phyloP scores from a whole-genome alignment of 2,888 invertebrate genomes.

The Drepana falcataria region DNA sequence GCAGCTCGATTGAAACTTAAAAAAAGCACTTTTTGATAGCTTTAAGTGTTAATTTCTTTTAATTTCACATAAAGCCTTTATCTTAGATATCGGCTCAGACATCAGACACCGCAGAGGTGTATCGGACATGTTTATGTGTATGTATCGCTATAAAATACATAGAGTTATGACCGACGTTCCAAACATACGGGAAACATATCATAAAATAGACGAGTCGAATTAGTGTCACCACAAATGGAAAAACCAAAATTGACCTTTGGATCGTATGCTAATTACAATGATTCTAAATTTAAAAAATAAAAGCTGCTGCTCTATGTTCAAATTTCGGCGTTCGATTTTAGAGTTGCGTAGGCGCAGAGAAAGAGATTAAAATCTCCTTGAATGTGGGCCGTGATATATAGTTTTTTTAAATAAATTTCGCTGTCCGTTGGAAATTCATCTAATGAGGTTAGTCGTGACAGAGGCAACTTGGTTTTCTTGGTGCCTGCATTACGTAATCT shows the following conservation, averaged over 20 bases:
- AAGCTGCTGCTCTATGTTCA: conserved; percentile 31
- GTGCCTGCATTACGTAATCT: conserved; percentile 26
- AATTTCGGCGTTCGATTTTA: conserved; percentile 60
- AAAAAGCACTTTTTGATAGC: conserved; percentile 7
- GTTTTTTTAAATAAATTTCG: conserved; percentile 56
- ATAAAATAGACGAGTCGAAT: conserved; percentile 61
- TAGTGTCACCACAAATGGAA: conserved; percentile 59
- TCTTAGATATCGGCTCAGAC: conserved; percentile 33
- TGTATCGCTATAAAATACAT: conserved; percentile 52
- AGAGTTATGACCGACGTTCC: conserved; percentile 45
- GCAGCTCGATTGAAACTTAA: not conserved
- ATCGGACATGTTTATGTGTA: conserved; percentile 55
- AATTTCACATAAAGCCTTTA: conserved; percentile 18
- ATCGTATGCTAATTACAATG: conserved; percentile 63
- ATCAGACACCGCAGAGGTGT: conserved; percentile 42
- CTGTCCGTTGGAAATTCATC: conserved; percentile 49
- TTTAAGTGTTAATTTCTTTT: conserved; percentile 19
- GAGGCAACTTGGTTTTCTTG: conserved; percentile 37
- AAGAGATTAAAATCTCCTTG: conserved; percentile 65
- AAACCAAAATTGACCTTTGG: conserved; percentile 40
- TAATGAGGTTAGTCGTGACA: conserved; percentile 44
- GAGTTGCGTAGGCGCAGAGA: conserved; percentile 67
- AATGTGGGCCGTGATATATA: conserved; percentile 69
- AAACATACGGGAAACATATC: conserved; percentile 50
- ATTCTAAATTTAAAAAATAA: conserved; percentile 34